Percentiles rank a stretch among this genome's conserved stretches.
phyloP scores from a whole-genome alignment of 1,140 invertebrate genomes.

The Sipha flava region DNA sequence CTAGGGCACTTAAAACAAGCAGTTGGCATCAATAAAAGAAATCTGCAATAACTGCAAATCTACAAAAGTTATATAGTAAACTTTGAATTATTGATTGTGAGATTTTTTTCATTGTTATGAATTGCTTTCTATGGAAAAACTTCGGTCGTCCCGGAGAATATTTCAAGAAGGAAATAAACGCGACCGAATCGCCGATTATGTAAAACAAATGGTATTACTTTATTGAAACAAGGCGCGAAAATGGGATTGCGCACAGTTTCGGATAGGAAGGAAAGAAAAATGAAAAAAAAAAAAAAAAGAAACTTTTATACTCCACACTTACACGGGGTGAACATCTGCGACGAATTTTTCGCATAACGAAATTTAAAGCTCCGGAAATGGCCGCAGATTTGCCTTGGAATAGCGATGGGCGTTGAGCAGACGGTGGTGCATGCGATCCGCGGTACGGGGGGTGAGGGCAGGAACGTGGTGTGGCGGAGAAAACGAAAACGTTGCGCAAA shows the following conservation, averaged over 20 bases:
- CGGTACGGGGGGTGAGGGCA: background rate
- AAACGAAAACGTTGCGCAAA: background rate
- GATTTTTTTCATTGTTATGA: background rate
- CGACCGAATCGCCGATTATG: constrained; percentile 16
- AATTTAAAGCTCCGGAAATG: constrained; percentile 14
- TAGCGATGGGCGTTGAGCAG: background rate
- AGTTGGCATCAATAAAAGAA: background rate
- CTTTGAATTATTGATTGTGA: constrained; percentile 4
- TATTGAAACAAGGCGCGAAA: constrained; percentile 26
- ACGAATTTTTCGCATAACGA: constrained; percentile 18
- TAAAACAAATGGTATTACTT: constrained; percentile 21
- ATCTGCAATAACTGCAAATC: background rate
- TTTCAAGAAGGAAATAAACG: constrained; percentile 16
- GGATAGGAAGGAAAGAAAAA: background rate
- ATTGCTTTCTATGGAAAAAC: background rate
- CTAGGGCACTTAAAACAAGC: background rate
- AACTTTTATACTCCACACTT: constrained; percentile 14
- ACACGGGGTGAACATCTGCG: constrained; percentile 1
- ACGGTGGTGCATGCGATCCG: no score
- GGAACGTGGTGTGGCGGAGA: no score
- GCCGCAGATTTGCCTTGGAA: constrained; percentile 17
- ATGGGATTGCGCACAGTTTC: background rate
- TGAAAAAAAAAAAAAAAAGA: background rate
- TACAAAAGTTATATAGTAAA: background rate
- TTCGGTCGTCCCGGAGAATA: background rate